phyloP scores from a whole-genome alignment of 2,113 vertebrate species.

The Macroglossus sobrinus region DNA sequence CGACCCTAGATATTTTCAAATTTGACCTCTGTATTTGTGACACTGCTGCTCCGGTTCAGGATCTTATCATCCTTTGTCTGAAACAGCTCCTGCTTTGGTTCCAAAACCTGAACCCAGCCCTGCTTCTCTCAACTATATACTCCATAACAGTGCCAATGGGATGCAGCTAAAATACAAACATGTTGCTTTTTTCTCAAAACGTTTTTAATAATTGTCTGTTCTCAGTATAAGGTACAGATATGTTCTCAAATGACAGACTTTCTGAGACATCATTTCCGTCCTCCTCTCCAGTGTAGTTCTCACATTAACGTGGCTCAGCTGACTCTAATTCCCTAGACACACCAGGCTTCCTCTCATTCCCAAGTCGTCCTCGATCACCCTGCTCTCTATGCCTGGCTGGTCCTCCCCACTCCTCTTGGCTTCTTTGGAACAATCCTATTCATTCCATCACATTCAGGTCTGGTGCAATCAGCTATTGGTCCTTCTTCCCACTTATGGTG shows the following conservation, averaged over 20 bases:
- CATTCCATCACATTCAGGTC: background rate
- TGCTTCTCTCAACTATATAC: background rate
- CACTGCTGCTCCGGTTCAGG: background rate
- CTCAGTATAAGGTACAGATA: background rate
- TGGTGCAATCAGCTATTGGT: background rate
- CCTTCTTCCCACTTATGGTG: background rate
- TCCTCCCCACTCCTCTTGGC: rapidly evolving
- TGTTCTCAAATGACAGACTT: background rate
- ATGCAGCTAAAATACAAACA: background rate
- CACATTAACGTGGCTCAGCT: rapidly evolving
- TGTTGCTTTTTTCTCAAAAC: background rate
- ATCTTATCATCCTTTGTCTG: background rate
- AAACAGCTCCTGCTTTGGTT: background rate
- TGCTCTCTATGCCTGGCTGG: background rate
- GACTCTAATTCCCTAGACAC: background rate
- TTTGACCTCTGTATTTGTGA: background rate
- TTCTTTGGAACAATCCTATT: background rate
- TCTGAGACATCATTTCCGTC: background rate
- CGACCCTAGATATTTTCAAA: background rate
- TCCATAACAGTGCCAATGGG: background rate
- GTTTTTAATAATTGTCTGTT: background rate
- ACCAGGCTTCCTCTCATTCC: background rate
- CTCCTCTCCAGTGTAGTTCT: background rate
- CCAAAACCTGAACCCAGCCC: background rate
- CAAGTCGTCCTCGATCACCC: background rate